These are phyloP conservation scores for Seladonia tumulorum DNA, from an alignment of 2,888 invertebrate species.

Conservation along the genomic window DNA sequence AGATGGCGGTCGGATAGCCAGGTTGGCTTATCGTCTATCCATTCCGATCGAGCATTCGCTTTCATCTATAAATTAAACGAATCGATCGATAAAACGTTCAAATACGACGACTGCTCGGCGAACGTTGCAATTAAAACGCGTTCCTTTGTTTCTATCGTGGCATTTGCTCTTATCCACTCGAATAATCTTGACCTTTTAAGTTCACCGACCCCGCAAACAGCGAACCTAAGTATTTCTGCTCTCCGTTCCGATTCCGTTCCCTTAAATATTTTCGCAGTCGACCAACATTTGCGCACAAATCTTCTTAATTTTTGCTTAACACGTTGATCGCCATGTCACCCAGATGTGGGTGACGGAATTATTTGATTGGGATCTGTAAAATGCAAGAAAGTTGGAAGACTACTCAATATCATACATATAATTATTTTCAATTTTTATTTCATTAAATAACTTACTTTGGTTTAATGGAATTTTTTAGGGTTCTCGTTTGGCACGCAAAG, in stretches of 20 bases:
- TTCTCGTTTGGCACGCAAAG: too few relatives aligned
- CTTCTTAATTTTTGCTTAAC: too few relatives aligned
- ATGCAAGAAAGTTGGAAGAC: too few relatives aligned
- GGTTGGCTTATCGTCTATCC: slow-evolving; percentile 11
- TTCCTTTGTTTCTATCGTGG: slow-evolving; percentile 27
- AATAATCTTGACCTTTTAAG: slow-evolving; percentile 50
- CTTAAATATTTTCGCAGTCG: background rate
- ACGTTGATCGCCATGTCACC: too few relatives aligned
- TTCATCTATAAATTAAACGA: background rate
- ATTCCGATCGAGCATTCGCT: background rate
- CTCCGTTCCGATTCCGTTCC: slow-evolving; percentile 7
- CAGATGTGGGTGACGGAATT: too few relatives aligned
- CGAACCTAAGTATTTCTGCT: slow-evolving; percentile 28
- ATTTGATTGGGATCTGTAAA: too few relatives aligned
- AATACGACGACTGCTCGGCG: background rate
- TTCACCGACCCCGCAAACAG: slow-evolving; percentile 46
- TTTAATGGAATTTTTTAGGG: too few relatives aligned
- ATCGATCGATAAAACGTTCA: background rate
- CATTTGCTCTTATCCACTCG: slow-evolving; percentile 43
- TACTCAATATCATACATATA: too few relatives aligned
- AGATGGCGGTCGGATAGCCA: slow-evolving; percentile 4
- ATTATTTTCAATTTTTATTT: too few relatives aligned
- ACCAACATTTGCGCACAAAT: background rate
- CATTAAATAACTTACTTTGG: too few relatives aligned
- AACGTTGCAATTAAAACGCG: slow-evolving; percentile 14